These are phyloP conservation scores for Spodoptera frugiperda DNA, from an alignment of 1,140 invertebrate species.

Conservation along the genomic window DNA sequence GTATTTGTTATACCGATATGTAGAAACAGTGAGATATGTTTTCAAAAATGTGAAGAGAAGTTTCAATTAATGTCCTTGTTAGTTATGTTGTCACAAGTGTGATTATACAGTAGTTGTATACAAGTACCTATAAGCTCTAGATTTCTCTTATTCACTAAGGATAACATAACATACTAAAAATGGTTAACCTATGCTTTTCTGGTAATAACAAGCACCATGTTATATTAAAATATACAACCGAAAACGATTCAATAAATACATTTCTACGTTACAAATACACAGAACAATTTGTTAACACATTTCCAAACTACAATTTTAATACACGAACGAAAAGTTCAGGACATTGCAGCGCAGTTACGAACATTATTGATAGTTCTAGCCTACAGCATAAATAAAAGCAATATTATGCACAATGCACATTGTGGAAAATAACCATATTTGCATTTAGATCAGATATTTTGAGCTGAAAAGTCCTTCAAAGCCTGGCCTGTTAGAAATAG, in stretches of 20 bases:
- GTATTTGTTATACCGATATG: no score
- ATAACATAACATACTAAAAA: no score
- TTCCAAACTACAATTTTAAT: conserved; percentile 16
- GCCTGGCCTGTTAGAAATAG: conserved; percentile 67
- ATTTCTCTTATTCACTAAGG: no score
- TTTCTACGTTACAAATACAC: background rate
- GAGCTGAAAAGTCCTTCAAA: conserved; percentile 64
- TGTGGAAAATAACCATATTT: conserved; percentile 63
- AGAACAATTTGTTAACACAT: background rate
- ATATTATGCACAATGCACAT: conserved; percentile 40
- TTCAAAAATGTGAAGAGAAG: no score
- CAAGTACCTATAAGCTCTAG: no score
- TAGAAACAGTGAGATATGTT: no score
- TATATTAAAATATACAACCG: background rate
- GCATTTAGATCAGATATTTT: conserved; percentile 73
- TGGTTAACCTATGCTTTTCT: no score
- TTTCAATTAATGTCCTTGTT: no score
- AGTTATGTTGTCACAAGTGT: no score
- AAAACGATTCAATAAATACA: background rate
- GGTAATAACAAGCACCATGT: no score
- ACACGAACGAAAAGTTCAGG: conserved; percentile 4
- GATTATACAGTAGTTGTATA: no score
- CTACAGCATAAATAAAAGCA: conserved; percentile 36
- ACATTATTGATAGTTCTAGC: conserved; percentile 18
- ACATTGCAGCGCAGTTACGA: conserved; percentile 37